These are phyloP conservation scores for Xiphorhynchus erythropygius DNA, from an alignment of 2,797 vertebrate species.

Conservation along the genomic window DNA sequence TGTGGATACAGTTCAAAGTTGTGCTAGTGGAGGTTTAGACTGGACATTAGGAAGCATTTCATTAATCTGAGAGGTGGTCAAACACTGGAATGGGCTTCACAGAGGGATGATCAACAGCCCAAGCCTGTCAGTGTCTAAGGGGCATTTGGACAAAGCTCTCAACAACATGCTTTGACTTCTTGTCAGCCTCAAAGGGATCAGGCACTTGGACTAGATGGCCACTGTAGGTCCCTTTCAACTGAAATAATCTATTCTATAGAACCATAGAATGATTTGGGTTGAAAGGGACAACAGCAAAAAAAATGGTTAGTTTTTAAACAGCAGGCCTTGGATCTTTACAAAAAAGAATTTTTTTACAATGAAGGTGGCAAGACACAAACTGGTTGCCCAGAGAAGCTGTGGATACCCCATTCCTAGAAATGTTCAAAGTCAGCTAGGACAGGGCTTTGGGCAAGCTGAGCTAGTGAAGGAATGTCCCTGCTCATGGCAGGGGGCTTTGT, in stretches of 20 bases:
- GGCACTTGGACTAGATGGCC: neutral
- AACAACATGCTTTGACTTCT: neutral
- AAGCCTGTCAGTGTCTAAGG: neutral
- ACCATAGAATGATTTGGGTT: neutral
- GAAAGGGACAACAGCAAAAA: neutral
- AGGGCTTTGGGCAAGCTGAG: neutral
- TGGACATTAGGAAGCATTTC: neutral
- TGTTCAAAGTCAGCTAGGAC: neutral
- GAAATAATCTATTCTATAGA: neutral
- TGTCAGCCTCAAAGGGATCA: neutral
- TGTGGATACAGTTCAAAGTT: neutral
- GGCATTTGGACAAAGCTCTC: neutral
- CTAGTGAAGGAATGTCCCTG: neutral
- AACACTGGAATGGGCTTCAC: neutral
- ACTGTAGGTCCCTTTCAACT: neutral
- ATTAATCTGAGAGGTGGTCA: neutral
- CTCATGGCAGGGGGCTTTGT: accelerated
- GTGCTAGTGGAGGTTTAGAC: too few species aligned
- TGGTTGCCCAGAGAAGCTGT: neutral
- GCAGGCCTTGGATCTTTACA: neutral
- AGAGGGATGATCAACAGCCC: neutral
- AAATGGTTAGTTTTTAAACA: neutral
- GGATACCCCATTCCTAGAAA: neutral
- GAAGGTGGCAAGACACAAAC: neutral
- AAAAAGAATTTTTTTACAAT: neutral